Percentiles rank a stretch among this genome's conserved stretches.
These are phyloP conservation scores for Ictalurus punctatus DNA, from an alignment of 2,113 vertebrate genomes.

Conservation along the genomic window DNA sequence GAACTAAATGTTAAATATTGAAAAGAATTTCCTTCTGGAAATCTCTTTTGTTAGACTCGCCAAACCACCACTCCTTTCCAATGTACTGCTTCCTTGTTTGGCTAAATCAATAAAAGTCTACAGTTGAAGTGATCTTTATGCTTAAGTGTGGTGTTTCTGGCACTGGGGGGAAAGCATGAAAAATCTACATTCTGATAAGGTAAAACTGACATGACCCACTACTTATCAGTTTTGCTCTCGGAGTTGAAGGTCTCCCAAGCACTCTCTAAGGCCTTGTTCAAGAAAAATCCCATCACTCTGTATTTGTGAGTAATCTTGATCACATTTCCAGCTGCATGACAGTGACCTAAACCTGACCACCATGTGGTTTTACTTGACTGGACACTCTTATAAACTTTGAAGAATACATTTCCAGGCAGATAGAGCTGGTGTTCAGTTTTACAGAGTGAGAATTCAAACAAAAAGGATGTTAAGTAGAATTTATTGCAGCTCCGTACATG, in stretches of 20 bases:
- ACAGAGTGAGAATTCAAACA: neutral
- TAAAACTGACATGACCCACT: conserved; percentile 27
- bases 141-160: conserved; percentile 29
- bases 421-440: conserved; percentile 11
- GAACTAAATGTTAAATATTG: conserved; percentile 35
- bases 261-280: conserved; percentile 4
- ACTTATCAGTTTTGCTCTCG: conserved; percentile 17
- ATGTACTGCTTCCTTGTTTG: conserved; percentile 48
- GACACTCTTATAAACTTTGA: conserved; percentile 15
- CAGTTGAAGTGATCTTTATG: conserved; percentile 38
- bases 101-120: conserved; percentile 45
- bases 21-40: conserved; percentile 38
- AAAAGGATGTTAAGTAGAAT: neutral
- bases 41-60: conserved; percentile 22
- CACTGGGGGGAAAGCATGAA: neutral
- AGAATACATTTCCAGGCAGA: conserved; percentile 19
- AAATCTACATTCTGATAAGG: conserved; percentile 28
- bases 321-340: conserved; percentile 41
- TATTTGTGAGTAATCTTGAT: conserved; percentile 32
- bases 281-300: conserved; percentile 6
- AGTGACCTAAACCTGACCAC: conserved; percentile 18
- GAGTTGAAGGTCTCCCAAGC: conserved; percentile 9
- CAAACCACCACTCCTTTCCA: conserved; percentile 39
- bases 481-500: neutral
- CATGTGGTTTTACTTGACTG: conserved; percentile 25